Percentiles rank a stretch among this genome's conserved stretches.
phyloP scores from a whole-genome alignment of 2,797 vertebrate species.

The Pachyuromys duprasi region DNA sequence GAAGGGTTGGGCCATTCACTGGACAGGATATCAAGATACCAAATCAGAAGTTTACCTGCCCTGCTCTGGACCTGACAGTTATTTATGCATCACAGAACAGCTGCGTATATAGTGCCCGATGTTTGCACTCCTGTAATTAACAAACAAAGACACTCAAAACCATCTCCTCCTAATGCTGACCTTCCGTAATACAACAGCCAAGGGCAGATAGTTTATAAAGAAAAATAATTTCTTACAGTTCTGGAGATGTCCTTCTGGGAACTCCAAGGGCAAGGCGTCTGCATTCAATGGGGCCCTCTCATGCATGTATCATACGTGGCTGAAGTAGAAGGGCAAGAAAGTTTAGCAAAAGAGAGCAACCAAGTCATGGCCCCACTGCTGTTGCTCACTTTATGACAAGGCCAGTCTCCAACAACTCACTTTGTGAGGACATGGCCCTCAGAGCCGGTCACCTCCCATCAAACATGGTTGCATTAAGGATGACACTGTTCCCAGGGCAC shows the following conservation, averaged over 20 bases:
- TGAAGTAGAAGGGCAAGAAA: not conserved
- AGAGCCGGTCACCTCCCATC: not conserved
- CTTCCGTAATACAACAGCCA: not conserved
- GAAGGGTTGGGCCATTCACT: not conserved
- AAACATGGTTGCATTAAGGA: not conserved
- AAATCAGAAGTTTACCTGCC: not conserved
- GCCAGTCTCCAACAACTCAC: not conserved
- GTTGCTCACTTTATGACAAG: not conserved
- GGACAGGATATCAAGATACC: not conserved
- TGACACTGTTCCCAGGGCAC: not conserved
- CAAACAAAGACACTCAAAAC: not conserved
- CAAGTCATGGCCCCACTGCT: not conserved
- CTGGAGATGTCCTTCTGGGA: not conserved
- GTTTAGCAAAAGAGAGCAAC: not conserved
- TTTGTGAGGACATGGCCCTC: not conserved
- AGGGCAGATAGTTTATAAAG: not conserved
- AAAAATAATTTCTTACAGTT: not conserved
- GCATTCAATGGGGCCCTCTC: not conserved
- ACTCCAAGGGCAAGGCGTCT: not conserved
- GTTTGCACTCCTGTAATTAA: not conserved
- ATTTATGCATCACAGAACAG: not conserved
- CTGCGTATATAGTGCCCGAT: not conserved
- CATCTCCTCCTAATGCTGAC: not conserved
- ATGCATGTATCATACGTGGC: not conserved
- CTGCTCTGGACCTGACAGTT: not conserved